Conservation (phyloP, 2,797 vertebrate genomes). For the Eulemur rubriventer region DNA sequence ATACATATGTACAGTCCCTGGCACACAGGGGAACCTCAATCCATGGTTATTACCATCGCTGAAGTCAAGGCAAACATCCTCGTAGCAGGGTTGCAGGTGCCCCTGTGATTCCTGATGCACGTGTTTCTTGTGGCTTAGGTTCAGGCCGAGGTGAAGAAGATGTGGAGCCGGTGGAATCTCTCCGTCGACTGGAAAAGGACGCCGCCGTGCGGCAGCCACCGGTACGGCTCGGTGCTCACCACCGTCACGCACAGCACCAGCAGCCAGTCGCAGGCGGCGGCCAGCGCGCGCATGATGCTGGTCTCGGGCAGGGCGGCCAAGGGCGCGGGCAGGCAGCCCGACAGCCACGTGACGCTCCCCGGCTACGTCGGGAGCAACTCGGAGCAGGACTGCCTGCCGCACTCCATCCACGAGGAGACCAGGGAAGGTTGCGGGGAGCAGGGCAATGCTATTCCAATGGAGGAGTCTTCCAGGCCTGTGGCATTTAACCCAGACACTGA, state of each 20-base stretch:
- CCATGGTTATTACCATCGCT: neutral
- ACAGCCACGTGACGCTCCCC: conserved; percentile 86
- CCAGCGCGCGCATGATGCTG: conserved; percentile 83
- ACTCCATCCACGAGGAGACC: conserved; percentile 82
- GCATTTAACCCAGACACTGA: conserved; percentile 54
- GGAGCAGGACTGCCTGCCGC: conserved; percentile 85
- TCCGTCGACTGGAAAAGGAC: conserved; percentile 89
- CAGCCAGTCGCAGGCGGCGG: conserved; percentile 88
- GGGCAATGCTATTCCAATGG: conserved; percentile 84
- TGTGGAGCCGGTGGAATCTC: conserved; percentile 91
- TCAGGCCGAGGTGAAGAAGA: conserved; percentile 93
- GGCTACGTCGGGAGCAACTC: conserved; percentile 91
- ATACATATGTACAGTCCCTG: neutral
- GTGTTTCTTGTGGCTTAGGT: conserved; percentile 83
- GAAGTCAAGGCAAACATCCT: neutral
- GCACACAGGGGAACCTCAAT: neutral
- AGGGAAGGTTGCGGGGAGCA: conserved; percentile 80
- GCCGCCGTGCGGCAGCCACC: conserved; percentile 87
- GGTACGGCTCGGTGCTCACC: conserved; percentile 88
- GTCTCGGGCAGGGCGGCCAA: conserved; percentile 81
- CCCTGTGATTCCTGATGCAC: neutral
- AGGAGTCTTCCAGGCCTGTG: conserved; percentile 77
- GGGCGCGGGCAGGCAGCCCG: conserved; percentile 41
- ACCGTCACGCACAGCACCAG: conserved; percentile 89
- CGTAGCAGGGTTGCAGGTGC: neutral